Evolutionary conservation across 2,888 invertebrate genomes (phyloP).

Genomic region (Amphipoea oculea): DNA sequence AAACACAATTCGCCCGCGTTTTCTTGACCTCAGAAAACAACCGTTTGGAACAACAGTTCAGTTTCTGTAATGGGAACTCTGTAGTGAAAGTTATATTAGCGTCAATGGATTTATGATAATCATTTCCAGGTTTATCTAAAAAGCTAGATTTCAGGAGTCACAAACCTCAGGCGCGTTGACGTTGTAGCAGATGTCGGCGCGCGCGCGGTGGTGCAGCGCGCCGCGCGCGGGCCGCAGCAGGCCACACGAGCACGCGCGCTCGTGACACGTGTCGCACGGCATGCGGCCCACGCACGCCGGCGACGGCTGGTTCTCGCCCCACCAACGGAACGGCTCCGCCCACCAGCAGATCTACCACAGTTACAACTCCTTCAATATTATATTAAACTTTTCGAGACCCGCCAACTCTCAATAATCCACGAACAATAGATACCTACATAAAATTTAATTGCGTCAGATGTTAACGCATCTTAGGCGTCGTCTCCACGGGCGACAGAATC

Average conservation of each 20-base stretch:
- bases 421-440: background rate
- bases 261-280: constrained; percentile 71
- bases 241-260: constrained; percentile 75
- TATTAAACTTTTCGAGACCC: background rate
- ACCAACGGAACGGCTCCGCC: constrained; percentile 72
- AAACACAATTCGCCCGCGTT: constrained; percentile 7
- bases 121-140: background rate
- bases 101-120: background rate
- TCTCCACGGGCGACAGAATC: too few species aligned
- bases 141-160: background rate
- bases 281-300: constrained; percentile 62
- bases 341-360: constrained; percentile 77
- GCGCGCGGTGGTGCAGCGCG: constrained; percentile 57
- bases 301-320: constrained; percentile 70
- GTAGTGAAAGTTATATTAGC: background rate
- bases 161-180: constrained; percentile 76
- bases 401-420: background rate
- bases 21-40: background rate
- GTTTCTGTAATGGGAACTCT: background rate
- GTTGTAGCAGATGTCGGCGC: constrained; percentile 64
- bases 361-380: background rate
- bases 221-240: constrained; percentile 74
- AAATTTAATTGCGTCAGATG: too few species aligned
- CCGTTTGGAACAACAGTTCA: background rate
- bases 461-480: too few species aligned